phyloP scores from a whole-genome alignment of 2,113 vertebrate genomes.

The Laticauda laticaudata region DNA sequence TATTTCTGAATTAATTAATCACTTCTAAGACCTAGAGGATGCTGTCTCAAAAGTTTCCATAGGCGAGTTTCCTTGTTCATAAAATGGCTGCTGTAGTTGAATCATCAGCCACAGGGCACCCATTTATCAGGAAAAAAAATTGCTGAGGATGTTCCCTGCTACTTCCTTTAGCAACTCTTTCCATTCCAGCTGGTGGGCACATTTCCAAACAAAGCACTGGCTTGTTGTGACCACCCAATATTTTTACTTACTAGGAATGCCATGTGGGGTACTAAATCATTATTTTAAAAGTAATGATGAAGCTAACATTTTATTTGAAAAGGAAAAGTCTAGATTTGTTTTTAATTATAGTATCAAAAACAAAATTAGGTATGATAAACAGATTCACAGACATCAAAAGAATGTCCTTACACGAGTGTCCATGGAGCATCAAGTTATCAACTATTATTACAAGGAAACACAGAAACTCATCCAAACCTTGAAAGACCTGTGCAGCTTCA shows the following conservation, averaged over 20 bases:
- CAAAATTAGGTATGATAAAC: not conserved
- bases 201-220: not conserved
- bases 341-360: not conserved
- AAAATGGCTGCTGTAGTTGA: not conserved
- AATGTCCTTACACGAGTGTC: not conserved
- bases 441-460: not conserved
- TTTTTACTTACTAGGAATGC: not conserved
- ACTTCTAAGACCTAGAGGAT: not conserved
- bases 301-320: not conserved
- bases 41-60: not conserved
- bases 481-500: not conserved
- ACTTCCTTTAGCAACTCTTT: not conserved
- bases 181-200: not conserved
- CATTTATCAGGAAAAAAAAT: not conserved
- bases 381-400: not conserved
- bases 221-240: not conserved
- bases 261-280: not conserved
- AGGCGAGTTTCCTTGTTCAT: not conserved
- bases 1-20: not conserved
- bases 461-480: not conserved
- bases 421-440: not conserved
- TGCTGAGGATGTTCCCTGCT: not conserved
- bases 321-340: not conserved
- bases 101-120: not conserved
- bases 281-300: not conserved